Conservation (phyloP, 2,113 vertebrate genomes). For the Raja brachyura region DNA sequence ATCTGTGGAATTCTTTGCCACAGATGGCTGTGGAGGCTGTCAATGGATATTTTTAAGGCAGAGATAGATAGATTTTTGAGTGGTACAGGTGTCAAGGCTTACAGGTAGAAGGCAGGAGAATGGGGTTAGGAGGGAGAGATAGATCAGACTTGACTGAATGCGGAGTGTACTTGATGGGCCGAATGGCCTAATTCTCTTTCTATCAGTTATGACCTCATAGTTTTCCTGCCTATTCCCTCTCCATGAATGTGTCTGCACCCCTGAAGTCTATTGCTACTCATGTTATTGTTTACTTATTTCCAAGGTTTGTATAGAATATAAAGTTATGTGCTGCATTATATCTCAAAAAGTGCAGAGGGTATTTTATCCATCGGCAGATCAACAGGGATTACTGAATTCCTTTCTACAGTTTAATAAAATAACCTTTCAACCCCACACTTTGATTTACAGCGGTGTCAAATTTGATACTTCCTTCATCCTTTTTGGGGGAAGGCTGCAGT, state of each 20-base stretch:
- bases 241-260: neutral
- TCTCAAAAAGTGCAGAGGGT: neutral
- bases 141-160: too few species aligned
- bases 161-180: too few species aligned
- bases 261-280: neutral
- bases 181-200: too few species aligned
- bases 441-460: neutral
- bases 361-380: too few species aligned
- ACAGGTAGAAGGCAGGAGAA: too few species aligned
- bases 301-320: neutral
- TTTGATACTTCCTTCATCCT: neutral
- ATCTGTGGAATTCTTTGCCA: too few species aligned
- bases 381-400: neutral
- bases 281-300: neutral
- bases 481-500: neutral
- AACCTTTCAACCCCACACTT: neutral
- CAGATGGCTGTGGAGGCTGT: too few species aligned
- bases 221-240: neutral
- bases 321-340: neutral
- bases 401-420: neutral
- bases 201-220: too few species aligned
- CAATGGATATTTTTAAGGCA: too few species aligned
- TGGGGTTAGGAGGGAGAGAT: too few species aligned
- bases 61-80: too few species aligned
- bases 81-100: too few species aligned